phyloP scores from a whole-genome alignment of 2,797 vertebrate genomes.

The Salmo trutta region DNA sequence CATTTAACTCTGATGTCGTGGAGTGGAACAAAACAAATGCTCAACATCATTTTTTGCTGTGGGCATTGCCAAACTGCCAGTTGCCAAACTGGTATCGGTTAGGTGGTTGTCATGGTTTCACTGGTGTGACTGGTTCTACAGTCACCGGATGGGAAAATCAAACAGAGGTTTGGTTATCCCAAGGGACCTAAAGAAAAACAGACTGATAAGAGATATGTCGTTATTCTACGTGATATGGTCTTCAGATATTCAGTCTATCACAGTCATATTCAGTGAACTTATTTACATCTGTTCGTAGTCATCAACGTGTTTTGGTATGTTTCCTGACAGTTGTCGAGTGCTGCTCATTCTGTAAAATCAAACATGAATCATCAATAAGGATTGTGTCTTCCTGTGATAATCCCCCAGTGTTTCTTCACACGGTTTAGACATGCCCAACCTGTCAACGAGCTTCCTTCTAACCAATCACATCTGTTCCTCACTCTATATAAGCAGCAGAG shows the following conservation, averaged over 20 bases:
- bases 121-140: background rate
- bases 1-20: too few species aligned
- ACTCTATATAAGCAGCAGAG: constrained; percentile 7
- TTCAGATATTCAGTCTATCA: background rate
- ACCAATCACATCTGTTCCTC: constrained; percentile 42
- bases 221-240: background rate
- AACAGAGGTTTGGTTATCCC: background rate
- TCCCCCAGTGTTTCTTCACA: constrained; percentile 34
- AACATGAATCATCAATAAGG: constrained; percentile 31
- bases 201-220: background rate
- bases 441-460: background rate
- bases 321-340: background rate
- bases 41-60: background rate
- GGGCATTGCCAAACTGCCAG: background rate
- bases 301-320: background rate
- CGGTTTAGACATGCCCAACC: background rate
- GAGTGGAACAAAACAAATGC: background rate
- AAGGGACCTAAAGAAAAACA: background rate
- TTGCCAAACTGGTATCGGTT: background rate
- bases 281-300: background rate
- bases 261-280: too few species aligned
- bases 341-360: background rate
- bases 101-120: background rate
- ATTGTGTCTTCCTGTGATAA: background rate
- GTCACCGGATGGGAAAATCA: background rate